A percentile compares a stretch with the other conserved stretches of the same genome.
Evolutionary conservation across 2,888 invertebrate genomes (phyloP).

Genomic region (Muschampia plurimacula): DNA sequence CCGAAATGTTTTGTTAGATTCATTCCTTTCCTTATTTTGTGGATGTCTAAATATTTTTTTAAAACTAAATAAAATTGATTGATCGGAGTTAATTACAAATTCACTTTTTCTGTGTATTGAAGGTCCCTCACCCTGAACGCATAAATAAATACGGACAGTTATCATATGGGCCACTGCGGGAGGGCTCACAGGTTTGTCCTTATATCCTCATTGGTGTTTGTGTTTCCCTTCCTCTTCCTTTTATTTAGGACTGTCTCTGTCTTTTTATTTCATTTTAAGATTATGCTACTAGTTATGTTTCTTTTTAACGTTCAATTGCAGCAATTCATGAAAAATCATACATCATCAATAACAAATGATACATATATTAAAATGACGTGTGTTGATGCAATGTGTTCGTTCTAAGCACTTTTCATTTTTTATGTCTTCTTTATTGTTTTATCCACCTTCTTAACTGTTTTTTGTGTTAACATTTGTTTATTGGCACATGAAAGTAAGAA

Average conservation of each 20-base stretch:
- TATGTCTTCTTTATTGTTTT: slow-evolving; percentile 58
- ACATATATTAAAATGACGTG: slow-evolving; percentile 45
- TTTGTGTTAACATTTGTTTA: slow-evolving; percentile 75
- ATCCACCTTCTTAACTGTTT: slow-evolving; percentile 53
- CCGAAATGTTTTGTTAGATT: slow-evolving; percentile 52
- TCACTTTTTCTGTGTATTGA: slow-evolving; percentile 86
- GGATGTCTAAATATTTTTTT: slow-evolving; percentile 69
- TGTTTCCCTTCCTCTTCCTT: slow-evolving; percentile 76
- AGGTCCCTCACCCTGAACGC: slow-evolving; percentile 88
- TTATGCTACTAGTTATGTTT: slow-evolving; percentile 54
- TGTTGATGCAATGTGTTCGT: slow-evolving; percentile 68
- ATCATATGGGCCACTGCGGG: slow-evolving; percentile 88
- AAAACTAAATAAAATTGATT: slow-evolving; percentile 48
- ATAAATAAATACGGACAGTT: slow-evolving; percentile 87
- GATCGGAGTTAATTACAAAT: slow-evolving; percentile 63
- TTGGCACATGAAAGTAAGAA: slow-evolving; percentile 83
- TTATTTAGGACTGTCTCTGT: slow-evolving; percentile 56
- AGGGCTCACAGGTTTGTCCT: slow-evolving; percentile 88
- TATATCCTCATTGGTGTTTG: slow-evolving; percentile 83
- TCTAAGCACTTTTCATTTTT: slow-evolving; percentile 64
- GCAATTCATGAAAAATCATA: slow-evolving; percentile 55
- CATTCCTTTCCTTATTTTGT: slow-evolving; percentile 66
- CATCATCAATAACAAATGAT: slow-evolving; percentile 22
- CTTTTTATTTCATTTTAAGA: slow-evolving; percentile 54
- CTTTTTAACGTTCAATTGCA: slow-evolving; percentile 62